Base-by-base conservation (phyloP, 2,797 vertebrate species). In the Etheostoma nigrum region DNA sequence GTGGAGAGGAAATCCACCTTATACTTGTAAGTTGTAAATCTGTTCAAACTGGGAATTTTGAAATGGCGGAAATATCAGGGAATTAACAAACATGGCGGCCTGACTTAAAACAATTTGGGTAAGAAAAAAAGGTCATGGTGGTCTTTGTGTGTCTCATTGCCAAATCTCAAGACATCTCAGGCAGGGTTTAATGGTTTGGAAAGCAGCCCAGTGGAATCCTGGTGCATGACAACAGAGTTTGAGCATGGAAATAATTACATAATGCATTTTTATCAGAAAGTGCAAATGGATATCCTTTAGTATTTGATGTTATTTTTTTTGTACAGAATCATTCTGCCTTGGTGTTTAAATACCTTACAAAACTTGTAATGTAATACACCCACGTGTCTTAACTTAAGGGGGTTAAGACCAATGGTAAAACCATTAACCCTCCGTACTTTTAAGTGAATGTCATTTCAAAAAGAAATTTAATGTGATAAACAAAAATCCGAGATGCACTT, bases 91-190 rank as follows among this genome's bases (percentile, higher is more conserved):
- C 78, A 75, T 80, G 53, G 87, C 58, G 73, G 69, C 59, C 86
- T 74, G 83, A 81, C 68, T 83, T 76, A 60, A 79, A 51, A 63
- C 80, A 83, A 88, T 81, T 63, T 80, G 71, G 72, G 67, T 79
- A 59, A 49, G 49, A 25, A 23, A 82, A 47, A 51, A 54, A 55
- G 30, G 59, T 85, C 67, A 86, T 11, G 49, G 72, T 78, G 64
- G 77, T 80, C 64, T 79, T 87, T 78, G 74, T 86, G 84, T 81
- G 73, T 86, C 77, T 85, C 74, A 58, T 83, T 86, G 86, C 86
- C 90, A 91, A 87, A 90, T 92, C 86, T 92, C 90, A 91, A 88
- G 73, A 92, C 81, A 92, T 93, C 91, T 94, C 91, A 93, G 89
- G 90, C 92, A 88, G 84, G 52, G 72, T 85, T 89, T 72, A 78